Base-by-base conservation (phyloP, 2,113 vertebrate species). In the Platycercus adscitus region DNA sequence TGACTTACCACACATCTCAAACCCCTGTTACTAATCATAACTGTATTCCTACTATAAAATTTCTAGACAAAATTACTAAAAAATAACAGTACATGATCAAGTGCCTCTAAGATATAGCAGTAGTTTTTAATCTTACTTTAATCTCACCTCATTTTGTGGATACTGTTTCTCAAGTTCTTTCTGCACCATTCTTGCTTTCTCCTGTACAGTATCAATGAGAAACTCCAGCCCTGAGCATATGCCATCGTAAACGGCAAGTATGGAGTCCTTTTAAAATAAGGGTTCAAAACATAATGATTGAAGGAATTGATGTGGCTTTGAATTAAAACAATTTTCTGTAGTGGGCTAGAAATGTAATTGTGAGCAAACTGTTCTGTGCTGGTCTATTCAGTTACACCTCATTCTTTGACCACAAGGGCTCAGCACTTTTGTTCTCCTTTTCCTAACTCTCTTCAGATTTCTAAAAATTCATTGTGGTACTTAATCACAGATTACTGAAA, bases 91-190 rank as follows among this genome's bases (percentile, higher is more conserved):
- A 26, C 16, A 7, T 5, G 4, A 47, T 68, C 13, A 39, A 71
- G 13, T 9, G 13, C 31, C 31, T 44, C 3, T 6, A 52, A 21
- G 26, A 73, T 4, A 43, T 0, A 78, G 12, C 1, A 86, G 9
- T 13, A 49, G 31, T 14, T 37, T 18, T 20, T 58, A 17, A 64
- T 46, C 13, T 88, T 77, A 33, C 35, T 63, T 28, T 29, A 9
- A 66, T 58, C 96, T 97, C 92, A 99, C 99, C 97, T 98, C 96
- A 85, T 97, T 97, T 65, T 93, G 97, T 63, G 98, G 95, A 78
- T 77, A 41, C n/a, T 93, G 95, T 71, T 97, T 95, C 78, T 95
- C 73, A 55, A 99, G 97, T 23, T 98, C 97, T 69, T 95, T 96
- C 65, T 98, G 96, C 90, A 99, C 97, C 25, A 89, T 96, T 81